Evolutionary conservation across 2,888 invertebrate genomes (phyloP).

Genomic region (Lycophotia porphyrea): DNA sequence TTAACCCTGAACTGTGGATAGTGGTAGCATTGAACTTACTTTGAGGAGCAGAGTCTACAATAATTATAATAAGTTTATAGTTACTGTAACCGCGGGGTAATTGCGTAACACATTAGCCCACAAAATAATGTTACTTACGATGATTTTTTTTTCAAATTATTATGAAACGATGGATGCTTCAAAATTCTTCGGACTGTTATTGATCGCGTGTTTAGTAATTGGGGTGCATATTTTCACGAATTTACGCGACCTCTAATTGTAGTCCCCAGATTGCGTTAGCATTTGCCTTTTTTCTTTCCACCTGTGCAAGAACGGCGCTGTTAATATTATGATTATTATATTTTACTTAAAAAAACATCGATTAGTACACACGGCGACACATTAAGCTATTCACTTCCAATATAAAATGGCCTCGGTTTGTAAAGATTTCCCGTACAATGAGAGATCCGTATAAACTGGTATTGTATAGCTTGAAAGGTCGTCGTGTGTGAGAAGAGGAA

Average conservation of each 20-base stretch:
- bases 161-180: neutral
- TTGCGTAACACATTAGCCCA: neutral
- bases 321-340: too few species aligned
- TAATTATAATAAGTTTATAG: neutral
- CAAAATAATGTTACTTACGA: neutral
- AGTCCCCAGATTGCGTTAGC: neutral
- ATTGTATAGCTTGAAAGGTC: too few species aligned
- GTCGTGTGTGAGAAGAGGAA: too few species aligned
- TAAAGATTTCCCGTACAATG: too few species aligned
- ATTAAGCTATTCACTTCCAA: too few species aligned
- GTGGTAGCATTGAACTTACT: slow-evolving; percentile 30
- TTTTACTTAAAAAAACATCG: too few species aligned
- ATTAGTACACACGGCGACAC: too few species aligned
- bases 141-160: neutral
- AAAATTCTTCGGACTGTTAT: neutral
- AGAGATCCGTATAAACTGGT: too few species aligned
- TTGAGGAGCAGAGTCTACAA: neutral
- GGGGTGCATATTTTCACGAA: neutral
- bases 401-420: too few species aligned
- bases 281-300: neutral
- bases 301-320: too few species aligned
- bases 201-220: neutral
- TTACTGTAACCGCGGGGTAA: neutral
- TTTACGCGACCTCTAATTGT: neutral
- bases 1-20: slow-evolving; percentile 31